Evolutionary conservation across 2,888 invertebrate genomes (phyloP).

Genomic region (Dasysyrphus tricinctus): DNA sequence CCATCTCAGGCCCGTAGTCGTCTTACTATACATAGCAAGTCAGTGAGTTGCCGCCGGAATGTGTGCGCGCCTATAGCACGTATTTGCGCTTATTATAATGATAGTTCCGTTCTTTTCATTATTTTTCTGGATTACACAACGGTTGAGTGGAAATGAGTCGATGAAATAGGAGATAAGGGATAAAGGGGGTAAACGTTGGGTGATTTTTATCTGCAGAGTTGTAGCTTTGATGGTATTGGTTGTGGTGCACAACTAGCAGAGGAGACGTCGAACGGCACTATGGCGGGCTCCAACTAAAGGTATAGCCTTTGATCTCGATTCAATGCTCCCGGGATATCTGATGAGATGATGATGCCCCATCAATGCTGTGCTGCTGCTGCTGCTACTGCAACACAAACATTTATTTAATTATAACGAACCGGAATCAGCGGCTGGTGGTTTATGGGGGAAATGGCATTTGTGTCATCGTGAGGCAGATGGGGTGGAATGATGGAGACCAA

Average conservation of each 20-base stretch:
- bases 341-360: conserved; percentile 11
- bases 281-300: not conserved
- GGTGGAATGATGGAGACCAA: conserved; percentile 45
- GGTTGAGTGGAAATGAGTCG: conserved; percentile 10
- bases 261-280: not conserved
- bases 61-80: conserved; percentile 22
- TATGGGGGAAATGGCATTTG: conserved; percentile 52
- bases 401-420: conserved; percentile 71
- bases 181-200: not conserved
- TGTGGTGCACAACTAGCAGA: conserved; percentile 35
- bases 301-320: conserved; percentile 55
- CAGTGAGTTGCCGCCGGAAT: not conserved
- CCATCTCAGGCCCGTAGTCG: not conserved
- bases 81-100: conserved; percentile 62
- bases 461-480: conserved; percentile 46
- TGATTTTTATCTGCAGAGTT: conserved; percentile 52
- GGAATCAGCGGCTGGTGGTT: conserved; percentile 45
- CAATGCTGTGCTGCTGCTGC: not conserved
- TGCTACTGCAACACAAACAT: conserved; percentile 64
- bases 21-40: not conserved
- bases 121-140: conserved; percentile 51
- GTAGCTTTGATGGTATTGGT: conserved; percentile 52
- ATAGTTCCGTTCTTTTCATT: conserved; percentile 53
- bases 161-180: not conserved
- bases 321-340: conserved; percentile 53